Percentiles rank a stretch among this genome's conserved stretches.
These are phyloP conservation scores for Calliphora vomitoria DNA, from an alignment of 2,888 invertebrate genomes.

Conservation along the genomic window DNA sequence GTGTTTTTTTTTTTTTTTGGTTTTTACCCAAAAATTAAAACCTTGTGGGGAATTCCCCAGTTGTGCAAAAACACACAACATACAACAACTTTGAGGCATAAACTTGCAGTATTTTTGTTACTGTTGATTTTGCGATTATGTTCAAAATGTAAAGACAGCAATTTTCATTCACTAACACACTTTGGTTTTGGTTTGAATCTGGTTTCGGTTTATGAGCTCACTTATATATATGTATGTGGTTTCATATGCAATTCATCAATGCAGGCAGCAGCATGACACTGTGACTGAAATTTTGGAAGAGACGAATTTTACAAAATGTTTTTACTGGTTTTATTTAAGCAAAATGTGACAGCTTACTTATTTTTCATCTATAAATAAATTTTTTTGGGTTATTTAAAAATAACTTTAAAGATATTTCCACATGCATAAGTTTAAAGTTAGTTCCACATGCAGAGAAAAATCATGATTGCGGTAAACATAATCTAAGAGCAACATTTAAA, in stretches of 20 bases:
- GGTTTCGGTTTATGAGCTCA: conserved; percentile 39
- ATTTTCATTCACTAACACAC: conserved; percentile 57
- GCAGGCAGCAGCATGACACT: conserved; percentile 50
- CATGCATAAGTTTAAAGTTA: neutral
- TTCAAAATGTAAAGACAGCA: conserved; percentile 2
- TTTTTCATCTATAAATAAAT: neutral
- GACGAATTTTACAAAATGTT: neutral
- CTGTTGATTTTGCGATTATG: neutral
- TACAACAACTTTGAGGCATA: conserved; percentile 20
- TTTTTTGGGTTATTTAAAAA: neutral
- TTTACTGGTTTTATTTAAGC: conserved; percentile 15
- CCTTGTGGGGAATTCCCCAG: conserved; percentile 65
- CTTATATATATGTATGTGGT: neutral
- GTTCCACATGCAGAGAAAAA: too few relatives aligned
- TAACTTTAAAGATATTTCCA: neutral
- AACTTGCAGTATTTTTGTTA: conserved; percentile 2
- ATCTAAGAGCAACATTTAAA: too few relatives aligned
- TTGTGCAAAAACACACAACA: conserved; percentile 5
- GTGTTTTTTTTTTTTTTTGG: conserved; percentile 2
- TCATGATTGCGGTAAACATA: too few relatives aligned
- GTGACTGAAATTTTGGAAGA: conserved; percentile 46
- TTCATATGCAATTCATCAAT: conserved; percentile 26
- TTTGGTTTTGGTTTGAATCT: conserved; percentile 35
- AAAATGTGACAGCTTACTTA: neutral
- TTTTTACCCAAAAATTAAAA: conserved; percentile 42